Conservation (phyloP, 2,888 invertebrate species). For the Dicranocentrus wangi region DNA sequence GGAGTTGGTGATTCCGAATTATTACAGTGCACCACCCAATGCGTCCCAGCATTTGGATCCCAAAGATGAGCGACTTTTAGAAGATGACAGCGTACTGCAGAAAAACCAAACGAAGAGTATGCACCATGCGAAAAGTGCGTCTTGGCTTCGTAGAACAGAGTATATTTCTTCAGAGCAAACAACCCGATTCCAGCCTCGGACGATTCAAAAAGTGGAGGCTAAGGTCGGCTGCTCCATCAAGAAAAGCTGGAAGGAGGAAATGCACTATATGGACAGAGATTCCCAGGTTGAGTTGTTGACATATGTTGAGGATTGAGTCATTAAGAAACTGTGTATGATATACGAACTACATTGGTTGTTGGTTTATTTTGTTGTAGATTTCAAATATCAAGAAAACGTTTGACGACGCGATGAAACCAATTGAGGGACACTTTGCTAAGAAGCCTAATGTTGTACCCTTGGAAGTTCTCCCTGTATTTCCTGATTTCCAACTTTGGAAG, state of each 20-base stretch:
- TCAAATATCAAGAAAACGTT: slow-evolving; percentile 92
- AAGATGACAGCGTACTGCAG: slow-evolving; percentile 84
- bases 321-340: too few species aligned
- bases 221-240: slow-evolving; percentile 99
- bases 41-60: slow-evolving; percentile 84
- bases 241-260: slow-evolving; percentile 82
- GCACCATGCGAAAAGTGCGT: slow-evolving; percentile 83
- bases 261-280: slow-evolving; percentile 72
- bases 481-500: slow-evolving; percentile 54
- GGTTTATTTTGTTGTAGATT: too few species aligned
- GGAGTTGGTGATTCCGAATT: slow-evolving; percentile 94
- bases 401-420: slow-evolving; percentile 53
- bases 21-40: slow-evolving; percentile 68
- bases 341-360: too few species aligned
- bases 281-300: too few species aligned
- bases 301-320: too few species aligned
- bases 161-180: slow-evolving; percentile 58
- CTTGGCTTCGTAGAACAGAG: slow-evolving; percentile 56
- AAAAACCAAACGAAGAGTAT: slow-evolving; percentile 80
- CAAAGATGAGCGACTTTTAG: slow-evolving; percentile 94
- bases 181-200: slow-evolving; percentile 82
- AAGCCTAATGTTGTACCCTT: slow-evolving; percentile 47
- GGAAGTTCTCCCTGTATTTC: slow-evolving; percentile 52
- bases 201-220: slow-evolving; percentile 97
- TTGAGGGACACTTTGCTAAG: slow-evolving; percentile 45